phyloP scores from a whole-genome alignment of 2,888 invertebrate genomes.

The Synergus gifuensis region DNA sequence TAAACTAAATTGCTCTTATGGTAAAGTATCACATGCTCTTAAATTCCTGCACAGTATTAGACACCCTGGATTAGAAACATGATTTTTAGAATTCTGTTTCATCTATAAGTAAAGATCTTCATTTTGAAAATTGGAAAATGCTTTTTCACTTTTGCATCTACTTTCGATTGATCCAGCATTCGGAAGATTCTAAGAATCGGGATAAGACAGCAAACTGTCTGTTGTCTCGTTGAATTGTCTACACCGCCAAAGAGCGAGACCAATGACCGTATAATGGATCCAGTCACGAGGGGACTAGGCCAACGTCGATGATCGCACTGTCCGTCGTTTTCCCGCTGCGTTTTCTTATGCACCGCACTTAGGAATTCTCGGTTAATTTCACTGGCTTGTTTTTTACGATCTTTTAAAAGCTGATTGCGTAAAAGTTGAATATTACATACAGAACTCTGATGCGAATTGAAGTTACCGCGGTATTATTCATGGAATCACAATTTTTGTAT shows the following conservation, averaged over 20 bases:
- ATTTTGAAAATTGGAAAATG: neutral
- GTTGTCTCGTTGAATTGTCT: conserved; percentile 43
- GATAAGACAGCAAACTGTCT: conserved; percentile 28
- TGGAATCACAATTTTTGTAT: no score
- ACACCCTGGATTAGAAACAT: no score
- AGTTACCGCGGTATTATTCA: no score
- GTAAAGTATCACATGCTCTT: no score
- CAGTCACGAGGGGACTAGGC: conserved; percentile 58
- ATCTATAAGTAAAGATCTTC: neutral
- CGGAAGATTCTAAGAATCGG: conserved; percentile 42
- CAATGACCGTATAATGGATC: conserved; percentile 68
- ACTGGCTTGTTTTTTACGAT: neutral
- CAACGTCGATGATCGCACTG: conserved; percentile 49
- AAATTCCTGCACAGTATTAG: neutral
- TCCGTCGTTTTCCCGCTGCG: conserved; percentile 43
- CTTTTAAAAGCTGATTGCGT: neutral
- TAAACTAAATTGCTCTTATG: no score
- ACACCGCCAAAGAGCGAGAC: conserved; percentile 61
- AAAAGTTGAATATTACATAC: neutral
- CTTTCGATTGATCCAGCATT: neutral
- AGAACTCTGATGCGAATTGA: no score
- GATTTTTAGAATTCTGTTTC: neutral
- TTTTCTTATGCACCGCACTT: conserved; percentile 24
- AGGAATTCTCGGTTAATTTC: conserved; percentile 19
- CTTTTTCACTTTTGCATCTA: neutral